A percentile compares a stretch with the other conserved stretches of the same genome.
Evolutionary conservation across 1,140 invertebrate species (phyloP).

Genomic region (Drosophila lowei): DNA sequence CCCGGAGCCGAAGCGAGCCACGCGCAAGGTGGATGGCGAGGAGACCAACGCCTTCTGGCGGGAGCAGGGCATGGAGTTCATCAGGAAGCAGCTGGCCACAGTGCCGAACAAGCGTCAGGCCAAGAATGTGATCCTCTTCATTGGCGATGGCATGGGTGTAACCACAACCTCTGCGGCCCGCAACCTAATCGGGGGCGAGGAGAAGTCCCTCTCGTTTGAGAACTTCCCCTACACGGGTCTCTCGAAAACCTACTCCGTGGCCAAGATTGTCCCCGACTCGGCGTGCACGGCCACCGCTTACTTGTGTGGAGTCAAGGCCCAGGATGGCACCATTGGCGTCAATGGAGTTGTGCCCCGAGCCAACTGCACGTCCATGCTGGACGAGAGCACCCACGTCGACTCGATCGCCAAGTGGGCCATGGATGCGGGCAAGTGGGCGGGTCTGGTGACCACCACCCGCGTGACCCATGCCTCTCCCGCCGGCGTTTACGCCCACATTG

Average conservation of each 20-base stretch:
- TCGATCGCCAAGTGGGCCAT: slow-evolving; percentile 90
- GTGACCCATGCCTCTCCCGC: slow-evolving; percentile 92
- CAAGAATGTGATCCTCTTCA: slow-evolving; percentile 90
- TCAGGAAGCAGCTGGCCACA: slow-evolving; percentile 55
- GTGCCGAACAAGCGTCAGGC: slow-evolving; percentile 84
- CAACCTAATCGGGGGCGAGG: slow-evolving; percentile 87
- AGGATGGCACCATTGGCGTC: slow-evolving; percentile 90
- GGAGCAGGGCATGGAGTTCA: slow-evolving; percentile 52
- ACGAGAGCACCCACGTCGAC: slow-evolving; percentile 85
- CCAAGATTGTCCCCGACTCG: slow-evolving; percentile 91
- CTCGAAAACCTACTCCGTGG: slow-evolving; percentile 92
- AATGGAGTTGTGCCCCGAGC: slow-evolving; percentile 86
- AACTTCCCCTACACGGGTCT: slow-evolving; percentile 89
- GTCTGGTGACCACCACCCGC: slow-evolving; percentile 92
- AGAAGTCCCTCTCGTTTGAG: slow-evolving; percentile 88
- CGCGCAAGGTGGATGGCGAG: slow-evolving; percentile 52
- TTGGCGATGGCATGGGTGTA: slow-evolving; percentile 93
- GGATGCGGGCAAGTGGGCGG: slow-evolving; percentile 88
- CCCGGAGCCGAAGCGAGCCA: slow-evolving; percentile 16
- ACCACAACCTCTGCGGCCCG: slow-evolving; percentile 89
- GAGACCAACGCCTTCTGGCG: slow-evolving; percentile 75
- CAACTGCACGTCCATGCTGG: slow-evolving; percentile 85
- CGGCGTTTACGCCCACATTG: slow-evolving; percentile 88
- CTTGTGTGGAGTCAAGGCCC: slow-evolving; percentile 91
- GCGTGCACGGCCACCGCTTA: slow-evolving; percentile 90